Conservation (phyloP, 2,888 invertebrate species). For the Vanessa cardui region DNA sequence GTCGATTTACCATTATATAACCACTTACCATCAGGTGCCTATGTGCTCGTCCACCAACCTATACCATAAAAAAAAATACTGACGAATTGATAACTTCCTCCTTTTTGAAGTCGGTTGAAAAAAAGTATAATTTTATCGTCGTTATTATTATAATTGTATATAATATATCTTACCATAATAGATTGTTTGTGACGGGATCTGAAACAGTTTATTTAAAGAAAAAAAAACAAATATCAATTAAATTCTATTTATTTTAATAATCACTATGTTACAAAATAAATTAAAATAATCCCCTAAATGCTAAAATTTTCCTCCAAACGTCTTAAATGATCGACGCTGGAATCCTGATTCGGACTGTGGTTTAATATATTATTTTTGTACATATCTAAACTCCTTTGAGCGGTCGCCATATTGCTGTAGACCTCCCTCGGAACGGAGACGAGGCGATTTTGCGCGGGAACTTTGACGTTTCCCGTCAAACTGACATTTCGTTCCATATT, state of each 20-base stretch:
- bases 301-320: slow-evolving; percentile 79
- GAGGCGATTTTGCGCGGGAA: slow-evolving; percentile 65
- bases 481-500: slow-evolving; percentile 56
- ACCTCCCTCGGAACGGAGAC: slow-evolving; percentile 66
- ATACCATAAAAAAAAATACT: too few species aligned
- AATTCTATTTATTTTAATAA: slow-evolving; percentile 20
- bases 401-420: slow-evolving; percentile 70
- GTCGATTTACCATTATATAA: too few species aligned
- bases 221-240: slow-evolving; percentile 8
- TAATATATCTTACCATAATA: too few species aligned
- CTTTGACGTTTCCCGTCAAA: slow-evolving; percentile 62
- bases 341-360: slow-evolving; percentile 64
- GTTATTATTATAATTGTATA: too few species aligned
- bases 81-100: too few species aligned
- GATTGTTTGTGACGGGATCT: background rate
- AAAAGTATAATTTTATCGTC: too few species aligned
- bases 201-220: background rate
- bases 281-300: slow-evolving; percentile 53
- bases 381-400: slow-evolving; percentile 66
- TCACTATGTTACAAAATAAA: background rate
- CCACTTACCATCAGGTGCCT: too few species aligned
- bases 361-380: slow-evolving; percentile 77
- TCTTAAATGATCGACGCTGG: slow-evolving; percentile 73
- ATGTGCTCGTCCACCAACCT: too few species aligned
- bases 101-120: too few species aligned